Evolutionary conservation across 2,888 invertebrate species (phyloP), one percentile per base, ranked within the genome.

Genomic region (Campaea margaritaria): DNA sequence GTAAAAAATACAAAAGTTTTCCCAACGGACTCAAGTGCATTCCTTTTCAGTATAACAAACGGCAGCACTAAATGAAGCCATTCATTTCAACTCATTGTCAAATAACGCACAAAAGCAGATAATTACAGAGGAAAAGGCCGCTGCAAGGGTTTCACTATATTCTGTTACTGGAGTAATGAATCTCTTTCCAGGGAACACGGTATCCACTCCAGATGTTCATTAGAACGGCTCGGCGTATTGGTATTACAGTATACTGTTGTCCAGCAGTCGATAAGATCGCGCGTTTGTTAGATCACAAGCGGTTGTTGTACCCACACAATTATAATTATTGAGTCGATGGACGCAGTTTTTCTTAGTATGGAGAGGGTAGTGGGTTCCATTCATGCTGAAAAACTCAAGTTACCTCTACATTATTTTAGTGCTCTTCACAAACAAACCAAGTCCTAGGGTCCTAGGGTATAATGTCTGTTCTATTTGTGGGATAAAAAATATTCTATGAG

Each of bases 141-240:
- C 54, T 56, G 61, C 54, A 59, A 56, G 56, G 68, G 65, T 60
- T 58, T 50, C 57, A 57, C 67, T 68, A 61, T 69, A 71, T 74
- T 68, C 66, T 64, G 71, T 72, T 72, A 73, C 72, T 44, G 46
- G 67, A 66, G 67, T 76, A 80, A 79, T 76, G 73, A 79, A 74
- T 76, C 70, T 70, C 62, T 69, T 74, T 68, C 62, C 64, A 55
- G 38, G 60, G 61, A 67, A 67, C 65, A 58, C 56, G 51, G 68
- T 65, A 67, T 68, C 70, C 71, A 74, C 71, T 73, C 58, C 70
- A 72, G 63, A 61, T 71, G 73, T 78, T 81, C 77, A 75, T 80
- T 81, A 78, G 66, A 71, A 68, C 67, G 51, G 41, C 45, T 28
- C 45, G 47, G 47, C 47, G 14, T 47, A 27, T 28, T 15, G 43